Evolutionary conservation across 2,888 invertebrate genomes (phyloP), one percentile per base, ranked within the genome.

Genomic region (Athalia cordata): DNA sequence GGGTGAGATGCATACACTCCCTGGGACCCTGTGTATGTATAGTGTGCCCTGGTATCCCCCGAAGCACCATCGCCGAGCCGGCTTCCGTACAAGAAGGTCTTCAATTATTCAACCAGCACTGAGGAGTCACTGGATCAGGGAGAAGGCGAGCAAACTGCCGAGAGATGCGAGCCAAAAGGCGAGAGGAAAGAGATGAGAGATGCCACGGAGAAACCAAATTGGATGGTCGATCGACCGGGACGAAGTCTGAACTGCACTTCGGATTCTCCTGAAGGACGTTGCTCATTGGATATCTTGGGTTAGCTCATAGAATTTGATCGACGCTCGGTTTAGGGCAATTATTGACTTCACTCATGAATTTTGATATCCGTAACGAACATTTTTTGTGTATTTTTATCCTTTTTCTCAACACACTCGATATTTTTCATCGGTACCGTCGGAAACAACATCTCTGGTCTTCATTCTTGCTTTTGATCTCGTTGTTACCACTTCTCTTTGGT

Each of bases 21-120:
- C 68, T 68, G 55, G 68, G 68, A 68, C 43, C 29, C 68, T 8
- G 55, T 52, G 52, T 68, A 29, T 29, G 29, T 29, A 29, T 29
- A 59, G 47, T 57, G 72, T 72, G 57, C 72, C 57, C 57, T 8
- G n/a, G 72, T 72, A 59, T 72, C 57, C 59, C 59, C 72, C 47
- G 72, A 59, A 72, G 72, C 70, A 47, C 57, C 70, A 72, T 72
- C 57, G 59, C 72, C 59, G n/a, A 43, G 57, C 57, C 57, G 47
- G 47, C 59, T 72, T 57, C 72, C 72, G 57, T 72, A 45, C n/a
- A 59, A 72, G 59, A 59, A 72, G 72, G 57, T 80, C 77, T 79
- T 85, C 81, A 85, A 84, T 85, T 84, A 84, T 84, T 84, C 85
- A 85, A 61, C 67, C 76, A 77, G 72, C 77, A 80, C 80, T 81